Conservation (phyloP, 1,140 invertebrate species). For the Aporrectodea caliginosa region DNA sequence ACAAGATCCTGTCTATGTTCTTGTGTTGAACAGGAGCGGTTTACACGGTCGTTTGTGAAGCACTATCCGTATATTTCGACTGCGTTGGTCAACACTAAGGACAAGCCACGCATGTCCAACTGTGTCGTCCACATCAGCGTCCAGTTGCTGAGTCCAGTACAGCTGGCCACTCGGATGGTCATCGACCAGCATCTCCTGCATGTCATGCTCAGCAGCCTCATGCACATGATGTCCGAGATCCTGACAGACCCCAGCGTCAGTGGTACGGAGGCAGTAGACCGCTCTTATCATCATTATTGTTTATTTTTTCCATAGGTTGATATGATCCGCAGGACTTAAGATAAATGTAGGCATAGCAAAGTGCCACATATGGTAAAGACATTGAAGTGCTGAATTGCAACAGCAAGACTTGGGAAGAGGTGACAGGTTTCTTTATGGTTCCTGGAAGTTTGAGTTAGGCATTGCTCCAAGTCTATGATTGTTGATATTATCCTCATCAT, state of each 20-base stretch:
- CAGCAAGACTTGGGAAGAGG: too few species aligned
- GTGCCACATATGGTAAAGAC: too few species aligned
- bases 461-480: too few species aligned
- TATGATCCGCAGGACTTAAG: too few species aligned
- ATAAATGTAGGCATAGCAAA: too few species aligned
- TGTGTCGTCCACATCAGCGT: conserved; percentile 95
- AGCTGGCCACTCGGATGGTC: conserved; percentile 81
- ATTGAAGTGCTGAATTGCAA: too few species aligned
- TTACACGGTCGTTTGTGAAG: conserved; percentile 88
- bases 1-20: too few species aligned
- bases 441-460: too few species aligned
- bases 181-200: conserved; percentile 82
- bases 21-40: conserved; percentile 67
- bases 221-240: conserved; percentile 74
- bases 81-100: conserved; percentile 77
- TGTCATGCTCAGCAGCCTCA: conserved; percentile 88
- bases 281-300: too few species aligned
- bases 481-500: too few species aligned
- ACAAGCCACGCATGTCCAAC: conserved; percentile 71
- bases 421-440: too few species aligned
- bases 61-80: conserved; percentile 91
- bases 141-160: conserved; percentile 90
- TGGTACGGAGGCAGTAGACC: not conserved
- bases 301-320: too few species aligned
- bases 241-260: conserved; percentile 3